These are phyloP conservation scores for Copidosoma aretas DNA, from an alignment of 2,888 invertebrate species.

Conservation along the genomic window DNA sequence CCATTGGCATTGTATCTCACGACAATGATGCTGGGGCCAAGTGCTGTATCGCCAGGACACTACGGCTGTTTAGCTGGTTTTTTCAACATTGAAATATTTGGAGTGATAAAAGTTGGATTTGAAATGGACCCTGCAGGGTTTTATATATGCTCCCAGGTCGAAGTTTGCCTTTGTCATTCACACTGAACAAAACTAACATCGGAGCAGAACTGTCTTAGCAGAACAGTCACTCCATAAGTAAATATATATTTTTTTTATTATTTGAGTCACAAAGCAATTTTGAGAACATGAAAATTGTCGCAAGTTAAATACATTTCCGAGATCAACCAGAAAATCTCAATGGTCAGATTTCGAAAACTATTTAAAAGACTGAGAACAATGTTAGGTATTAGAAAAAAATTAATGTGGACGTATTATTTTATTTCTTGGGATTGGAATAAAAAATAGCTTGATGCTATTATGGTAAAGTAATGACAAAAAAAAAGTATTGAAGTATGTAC, in stretches of 20 bases:
- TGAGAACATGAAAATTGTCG: too few species aligned
- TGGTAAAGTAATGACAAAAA: slow-evolving; percentile 52
- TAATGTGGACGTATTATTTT: slow-evolving; percentile 4
- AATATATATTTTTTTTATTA: too few species aligned
- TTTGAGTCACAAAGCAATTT: too few species aligned
- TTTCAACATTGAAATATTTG: slow-evolving; percentile 82
- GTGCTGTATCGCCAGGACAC: slow-evolving; percentile 80
- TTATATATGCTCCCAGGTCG: slow-evolving; percentile 72
- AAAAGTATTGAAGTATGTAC: slow-evolving; percentile 52
- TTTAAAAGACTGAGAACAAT: slow-evolving; percentile 49
- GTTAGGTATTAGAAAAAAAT: slow-evolving; percentile 48
- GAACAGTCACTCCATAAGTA: slow-evolving; percentile 86
- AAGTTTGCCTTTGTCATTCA: slow-evolving; percentile 77
- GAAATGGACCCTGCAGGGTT: slow-evolving; percentile 77
- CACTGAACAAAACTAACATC: slow-evolving; percentile 65
- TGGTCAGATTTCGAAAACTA: slow-evolving; percentile 53
- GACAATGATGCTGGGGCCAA: slow-evolving; percentile 83
- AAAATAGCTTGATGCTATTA: slow-evolving; percentile 41
- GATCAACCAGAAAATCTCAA: slow-evolving; percentile 56
- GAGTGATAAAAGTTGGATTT: slow-evolving; percentile 80
- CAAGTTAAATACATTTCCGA: too few species aligned
- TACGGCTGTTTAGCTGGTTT: slow-evolving; percentile 79
- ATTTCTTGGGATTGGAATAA: slow-evolving; percentile 39
- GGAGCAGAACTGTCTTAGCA: slow-evolving; percentile 73
- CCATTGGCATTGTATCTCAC: slow-evolving; percentile 82